These are phyloP conservation scores for Herpailurus yagouaroundi DNA, from an alignment of 2,113 vertebrate genomes.

Conservation along the genomic window DNA sequence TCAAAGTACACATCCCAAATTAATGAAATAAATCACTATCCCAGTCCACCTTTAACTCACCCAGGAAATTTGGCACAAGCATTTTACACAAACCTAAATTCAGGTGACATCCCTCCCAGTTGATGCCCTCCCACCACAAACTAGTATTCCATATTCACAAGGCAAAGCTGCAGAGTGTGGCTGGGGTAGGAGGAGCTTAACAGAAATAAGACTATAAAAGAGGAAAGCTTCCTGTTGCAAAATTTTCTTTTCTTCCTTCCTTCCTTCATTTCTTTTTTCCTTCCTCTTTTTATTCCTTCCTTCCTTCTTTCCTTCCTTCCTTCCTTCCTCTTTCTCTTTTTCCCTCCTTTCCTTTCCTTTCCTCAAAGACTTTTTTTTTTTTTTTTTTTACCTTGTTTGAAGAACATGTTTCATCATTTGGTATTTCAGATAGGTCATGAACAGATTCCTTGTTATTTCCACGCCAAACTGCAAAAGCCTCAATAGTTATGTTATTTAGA, in stretches of 20 bases:
- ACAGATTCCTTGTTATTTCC: background rate
- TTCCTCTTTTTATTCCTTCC: background rate
- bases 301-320: no score
- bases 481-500: background rate
- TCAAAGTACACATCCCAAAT: background rate
- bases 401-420: background rate
- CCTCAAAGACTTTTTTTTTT: background rate
- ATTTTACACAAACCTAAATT: background rate
- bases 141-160: background rate
- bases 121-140: background rate
- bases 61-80: background rate
- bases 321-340: background rate
- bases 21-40: background rate
- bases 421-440: background rate
- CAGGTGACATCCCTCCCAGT: background rate
- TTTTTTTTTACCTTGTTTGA: background rate
- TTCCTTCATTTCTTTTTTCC: background rate
- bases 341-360: background rate
- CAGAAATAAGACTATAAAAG: background rate
- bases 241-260: background rate
- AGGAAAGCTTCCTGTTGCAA: background rate
- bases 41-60: background rate
- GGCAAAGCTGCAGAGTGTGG: background rate
- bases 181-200: fast-evolving
- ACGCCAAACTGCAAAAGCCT: background rate